Percentiles rank a stretch among this genome's conserved stretches.
phyloP scores from a whole-genome alignment of 2,113 vertebrate species.

The Mixornis gularis region DNA sequence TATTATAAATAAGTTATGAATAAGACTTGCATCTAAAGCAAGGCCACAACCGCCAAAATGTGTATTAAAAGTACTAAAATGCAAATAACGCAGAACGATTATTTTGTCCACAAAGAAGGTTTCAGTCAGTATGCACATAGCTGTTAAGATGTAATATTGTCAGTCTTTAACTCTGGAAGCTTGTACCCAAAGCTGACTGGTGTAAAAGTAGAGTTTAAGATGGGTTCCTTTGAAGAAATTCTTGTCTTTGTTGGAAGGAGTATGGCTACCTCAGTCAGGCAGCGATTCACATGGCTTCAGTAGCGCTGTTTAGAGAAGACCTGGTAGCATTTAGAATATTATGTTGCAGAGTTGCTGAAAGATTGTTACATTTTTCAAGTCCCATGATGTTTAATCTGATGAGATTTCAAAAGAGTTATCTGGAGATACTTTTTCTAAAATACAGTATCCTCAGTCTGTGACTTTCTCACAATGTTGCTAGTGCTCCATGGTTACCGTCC shows the following conservation, averaged over 20 bases:
- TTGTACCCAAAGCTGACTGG: background rate
- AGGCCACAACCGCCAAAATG: background rate
- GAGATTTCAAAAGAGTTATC: background rate
- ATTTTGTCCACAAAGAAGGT: background rate
- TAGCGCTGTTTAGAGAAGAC: background rate
- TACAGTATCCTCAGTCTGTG: background rate
- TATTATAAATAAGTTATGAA: background rate
- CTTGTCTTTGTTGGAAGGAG: background rate
- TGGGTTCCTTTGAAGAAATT: background rate
- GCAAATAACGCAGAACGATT: background rate
- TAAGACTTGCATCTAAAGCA: background rate
- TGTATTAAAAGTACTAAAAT: background rate
- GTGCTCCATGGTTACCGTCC: background rate
- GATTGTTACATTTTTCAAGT: background rate
- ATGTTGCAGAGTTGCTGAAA: background rate
- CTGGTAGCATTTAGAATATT: background rate
- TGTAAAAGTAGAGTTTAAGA: background rate
- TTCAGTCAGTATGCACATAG: accelerated
- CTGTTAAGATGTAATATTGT: background rate
- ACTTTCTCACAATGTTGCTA: background rate
- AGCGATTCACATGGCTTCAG: background rate
- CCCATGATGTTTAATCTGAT: background rate
- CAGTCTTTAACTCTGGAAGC: background rate
- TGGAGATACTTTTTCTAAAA: background rate
- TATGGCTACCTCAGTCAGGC: background rate